Evolutionary conservation across 1,140 invertebrate genomes (phyloP), one percentile per base, ranked within the genome.

Genomic region (Aphelinus atriplicis): DNA sequence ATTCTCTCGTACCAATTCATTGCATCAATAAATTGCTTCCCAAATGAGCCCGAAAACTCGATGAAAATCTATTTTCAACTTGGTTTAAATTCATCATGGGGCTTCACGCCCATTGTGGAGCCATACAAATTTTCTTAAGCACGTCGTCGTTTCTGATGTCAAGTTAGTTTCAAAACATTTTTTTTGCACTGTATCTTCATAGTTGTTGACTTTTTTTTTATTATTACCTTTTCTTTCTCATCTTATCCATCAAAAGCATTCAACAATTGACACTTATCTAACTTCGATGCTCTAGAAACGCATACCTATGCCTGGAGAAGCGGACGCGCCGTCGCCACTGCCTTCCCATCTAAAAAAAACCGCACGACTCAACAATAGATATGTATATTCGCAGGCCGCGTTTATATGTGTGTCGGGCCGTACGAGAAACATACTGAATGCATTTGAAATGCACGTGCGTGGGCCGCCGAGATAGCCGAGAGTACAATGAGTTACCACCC

Each of bases 231-330:
- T 53, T 53, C 9, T 53, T 53, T 53, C 9, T 53, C 9, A 6
- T 53, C 46, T 63, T 63, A 9, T 63, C 1, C 10, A 63, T 3
- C 61, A 7, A 45, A 7, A 62, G 10, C 61, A 62, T 26, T 26
- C 26, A 26, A 26, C 26, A 26, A 48, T 63, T 3, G 45, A 63
- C 7, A 46, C 46, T 3, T 63, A 2, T 63, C 61, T 60, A 48
- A 63, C 61, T 53, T 4, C 7, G 3, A 6, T 51, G 47, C 63
- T 65, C 42, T 65, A 65, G 51, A 48, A 10, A 10, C 48, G 61
- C 61, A 63, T 48, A 48, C 7, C 5, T 63, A 48, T 10, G 45
- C 46, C 9, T 45, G 61, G 45, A 63, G 61, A 63, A 63, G 61
- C 61, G 61, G 48, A 47, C 61, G 61, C 61, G 61, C 7, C 61